Percentiles rank a stretch among this genome's conserved stretches.
phyloP scores from a whole-genome alignment of 2,797 vertebrate species.

The Enteromius radiatus region DNA sequence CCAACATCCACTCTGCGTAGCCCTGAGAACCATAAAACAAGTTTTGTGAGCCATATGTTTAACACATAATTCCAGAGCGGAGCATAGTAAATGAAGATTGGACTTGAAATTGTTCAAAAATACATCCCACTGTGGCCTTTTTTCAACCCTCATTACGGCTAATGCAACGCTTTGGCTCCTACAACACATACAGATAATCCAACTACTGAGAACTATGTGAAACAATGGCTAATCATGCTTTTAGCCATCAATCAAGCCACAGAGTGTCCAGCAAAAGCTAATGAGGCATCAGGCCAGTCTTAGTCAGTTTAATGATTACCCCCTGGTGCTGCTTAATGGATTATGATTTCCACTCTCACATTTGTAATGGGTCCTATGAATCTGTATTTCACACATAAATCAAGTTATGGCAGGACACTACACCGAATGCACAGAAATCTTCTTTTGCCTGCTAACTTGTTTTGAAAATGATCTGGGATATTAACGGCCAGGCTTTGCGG shows the following conservation, averaged over 20 bases:
- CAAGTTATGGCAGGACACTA: constrained; percentile 43
- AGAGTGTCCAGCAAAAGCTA: constrained; percentile 64
- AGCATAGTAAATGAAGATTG: constrained; percentile 30
- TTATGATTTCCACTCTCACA: constrained; percentile 63
- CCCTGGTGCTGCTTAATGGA: constrained; percentile 65
- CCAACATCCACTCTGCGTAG: constrained; percentile 49
- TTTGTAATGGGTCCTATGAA: constrained; percentile 62
- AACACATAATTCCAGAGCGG: constrained; percentile 37
- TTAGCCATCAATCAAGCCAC: constrained; percentile 70
- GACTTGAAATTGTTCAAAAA: constrained; percentile 33
- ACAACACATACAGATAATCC: constrained; percentile 65
- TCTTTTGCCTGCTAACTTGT: constrained; percentile 33
- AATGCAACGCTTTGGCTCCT: constrained; percentile 58
- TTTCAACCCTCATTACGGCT: constrained; percentile 37
- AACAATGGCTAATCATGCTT: constrained; percentile 67
- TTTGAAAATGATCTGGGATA: constrained; percentile 40
- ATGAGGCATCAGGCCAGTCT: constrained; percentile 68
- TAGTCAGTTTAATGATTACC: constrained; percentile 62
- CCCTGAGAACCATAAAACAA: constrained; percentile 61
- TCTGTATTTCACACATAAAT: constrained; percentile 50
- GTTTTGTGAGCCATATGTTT: constrained; percentile 63
- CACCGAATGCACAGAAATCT: constrained; percentile 38
- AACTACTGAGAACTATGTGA: constrained; percentile 68
- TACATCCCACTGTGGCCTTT: constrained; percentile 22
- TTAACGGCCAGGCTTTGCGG: constrained; percentile 33